Evolutionary conservation across 1,140 invertebrate species (phyloP).

Genomic region (Scaptomyza montana): DNA sequence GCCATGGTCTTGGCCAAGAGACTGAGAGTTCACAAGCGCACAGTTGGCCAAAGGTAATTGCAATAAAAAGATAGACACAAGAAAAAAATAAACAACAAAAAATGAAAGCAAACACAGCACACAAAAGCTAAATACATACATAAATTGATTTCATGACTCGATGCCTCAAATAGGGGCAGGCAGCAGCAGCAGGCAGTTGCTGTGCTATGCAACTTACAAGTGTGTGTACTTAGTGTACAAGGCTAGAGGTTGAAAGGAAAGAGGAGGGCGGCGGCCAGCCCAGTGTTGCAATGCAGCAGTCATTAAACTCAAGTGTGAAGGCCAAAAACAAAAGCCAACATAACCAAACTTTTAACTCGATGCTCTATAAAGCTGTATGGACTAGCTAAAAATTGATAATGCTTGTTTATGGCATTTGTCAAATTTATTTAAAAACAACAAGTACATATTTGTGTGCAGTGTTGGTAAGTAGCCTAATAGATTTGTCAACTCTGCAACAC

Average conservation of each 20-base stretch:
- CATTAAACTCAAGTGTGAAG: conserved; percentile 39
- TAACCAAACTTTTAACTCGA: neutral
- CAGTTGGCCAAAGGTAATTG: conserved; percentile 35
- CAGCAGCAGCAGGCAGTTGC: neutral
- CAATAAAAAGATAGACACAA: conserved; percentile 26
- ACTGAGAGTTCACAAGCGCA: conserved; percentile 6
- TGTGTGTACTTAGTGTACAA: neutral
- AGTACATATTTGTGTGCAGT: no score
- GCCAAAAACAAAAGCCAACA: conserved; percentile 12
- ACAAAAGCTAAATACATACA: conserved; percentile 57
- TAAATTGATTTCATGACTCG: conserved; percentile 73
- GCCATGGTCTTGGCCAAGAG: conserved; percentile 26
- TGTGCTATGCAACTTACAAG: neutral
- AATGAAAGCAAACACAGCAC: conserved; percentile 27
- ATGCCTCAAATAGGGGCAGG: conserved; percentile 29
- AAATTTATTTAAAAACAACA: no score
- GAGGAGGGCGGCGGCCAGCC: neutral
- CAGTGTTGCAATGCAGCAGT: conserved; percentile 32
- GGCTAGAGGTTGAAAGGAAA: neutral
- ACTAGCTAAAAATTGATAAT: no score
- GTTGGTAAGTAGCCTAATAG: neutral
- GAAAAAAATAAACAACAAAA: conserved; percentile 31
- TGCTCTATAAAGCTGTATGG: neutral
- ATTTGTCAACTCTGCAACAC: neutral
- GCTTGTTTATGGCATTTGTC: no score